Evolutionary conservation across 2,113 vertebrate genomes (phyloP).

Genomic region (Verasper variegatus): DNA sequence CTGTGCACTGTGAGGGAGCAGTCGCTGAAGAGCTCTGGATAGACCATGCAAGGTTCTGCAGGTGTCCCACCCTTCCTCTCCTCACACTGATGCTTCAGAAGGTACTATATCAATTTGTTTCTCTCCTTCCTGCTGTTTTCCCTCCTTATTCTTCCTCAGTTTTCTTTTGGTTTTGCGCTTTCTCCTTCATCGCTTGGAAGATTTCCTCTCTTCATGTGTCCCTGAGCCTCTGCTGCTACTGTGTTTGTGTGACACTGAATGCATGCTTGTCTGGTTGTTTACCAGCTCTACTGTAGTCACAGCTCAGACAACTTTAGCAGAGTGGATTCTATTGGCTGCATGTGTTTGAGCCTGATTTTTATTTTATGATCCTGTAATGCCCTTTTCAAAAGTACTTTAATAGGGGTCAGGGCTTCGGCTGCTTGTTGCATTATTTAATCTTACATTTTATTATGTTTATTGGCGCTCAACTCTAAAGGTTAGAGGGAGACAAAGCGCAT

Average conservation of each 20-base stretch:
- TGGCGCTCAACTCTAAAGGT: constrained; percentile 49
- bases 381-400: constrained; percentile 46
- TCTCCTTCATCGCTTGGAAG: not conserved
- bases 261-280: constrained; percentile 63
- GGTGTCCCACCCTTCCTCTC: constrained; percentile 77
- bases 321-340: constrained; percentile 37
- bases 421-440: constrained; percentile 62
- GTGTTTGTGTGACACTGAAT: constrained; percentile 44
- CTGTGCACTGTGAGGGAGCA: constrained; percentile 81
- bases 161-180: constrained; percentile 33
- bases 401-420: constrained; percentile 22
- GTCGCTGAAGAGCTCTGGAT: constrained; percentile 77
- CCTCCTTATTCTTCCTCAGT: constrained; percentile 6
- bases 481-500: constrained; percentile 59
- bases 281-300: constrained; percentile 59
- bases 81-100: constrained; percentile 69
- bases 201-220: constrained; percentile 42
- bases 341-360: constrained; percentile 15
- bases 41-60: constrained; percentile 74
- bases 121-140: not conserved
- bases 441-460: constrained; percentile 52
- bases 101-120: constrained; percentile 67
- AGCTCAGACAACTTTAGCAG: constrained; percentile 64
- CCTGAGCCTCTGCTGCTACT: constrained; percentile 44
- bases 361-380: constrained; percentile 29